Base-by-base conservation (phyloP, 2,113 vertebrate species). In the Perognathus longimembris region DNA sequence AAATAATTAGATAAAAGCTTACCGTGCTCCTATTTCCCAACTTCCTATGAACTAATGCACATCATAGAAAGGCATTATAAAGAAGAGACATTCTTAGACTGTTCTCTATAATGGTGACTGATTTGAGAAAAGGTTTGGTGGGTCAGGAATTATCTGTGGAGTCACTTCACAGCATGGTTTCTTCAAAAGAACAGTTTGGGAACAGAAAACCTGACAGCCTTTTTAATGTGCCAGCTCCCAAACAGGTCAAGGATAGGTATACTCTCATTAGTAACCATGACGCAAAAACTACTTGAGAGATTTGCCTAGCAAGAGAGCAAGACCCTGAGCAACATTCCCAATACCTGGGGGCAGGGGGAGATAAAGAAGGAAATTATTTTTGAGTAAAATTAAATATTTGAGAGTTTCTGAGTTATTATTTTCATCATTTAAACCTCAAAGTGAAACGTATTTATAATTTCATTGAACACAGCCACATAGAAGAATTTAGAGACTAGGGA, bases 381-480 rank as follows among this genome's bases (percentile, higher is more conserved):
- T 54, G 50, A 54, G 50, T 17, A 15, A 54, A 54, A 54, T 12
- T 15, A 54, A 54, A 54, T 54, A 54, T 54, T 80, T 84, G 28
- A 90, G 34, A 28, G 22, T 90, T 17, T 85, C 45, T 93, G 77
- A 36, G 32, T 34, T 80, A n/a, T 18, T 54, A 15, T 54, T 54
- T 54, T 87, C 38, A 89, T 66, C 76, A 94, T 86, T 90, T 70
- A 88, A 90, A 92, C 24, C 42, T 59, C 81, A 85, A 61, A 21
- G 24, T 88, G 38, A 79, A 96, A 92, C 85, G 74, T 78, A 90
- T 77, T 90, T 93, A 40, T 92, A 94, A 90, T 81, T 92, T 87
- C 67, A 18, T 73, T 93, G 54, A 88, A 94, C 90, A 74, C 32
- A 42, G 85, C 4, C 89, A 54, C 69, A 91, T 45, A 54, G 87